These are phyloP conservation scores for Rhinolophus sinicus DNA, from an alignment of 2,113 vertebrate species.

Conservation along the genomic window DNA sequence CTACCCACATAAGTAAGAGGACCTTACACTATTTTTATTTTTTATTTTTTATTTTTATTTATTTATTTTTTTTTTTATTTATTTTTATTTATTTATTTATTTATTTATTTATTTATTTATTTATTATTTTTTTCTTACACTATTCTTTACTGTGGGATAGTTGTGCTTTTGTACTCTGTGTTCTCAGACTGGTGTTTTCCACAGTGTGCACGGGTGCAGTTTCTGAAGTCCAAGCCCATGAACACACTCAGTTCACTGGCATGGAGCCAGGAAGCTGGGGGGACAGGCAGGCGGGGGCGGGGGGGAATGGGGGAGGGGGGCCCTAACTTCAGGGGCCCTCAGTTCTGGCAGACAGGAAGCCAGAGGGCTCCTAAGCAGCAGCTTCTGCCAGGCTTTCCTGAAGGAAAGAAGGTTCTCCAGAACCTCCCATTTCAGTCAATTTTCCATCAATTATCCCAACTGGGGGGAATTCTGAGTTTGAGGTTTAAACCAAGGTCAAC, in stretches of 20 bases:
- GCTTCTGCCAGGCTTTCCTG: not conserved
- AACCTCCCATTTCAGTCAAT: rapidly evolving
- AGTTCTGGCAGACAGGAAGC: too few relatives aligned
- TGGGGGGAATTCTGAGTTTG: not conserved
- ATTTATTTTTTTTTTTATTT: too few relatives aligned
- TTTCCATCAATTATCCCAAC: not conserved
- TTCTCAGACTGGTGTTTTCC: not conserved
- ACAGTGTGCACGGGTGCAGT: not conserved
- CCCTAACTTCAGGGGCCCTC: rapidly evolving
- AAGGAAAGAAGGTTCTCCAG: not conserved
- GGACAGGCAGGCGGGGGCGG: rapidly evolving
- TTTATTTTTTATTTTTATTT: too few relatives aligned
- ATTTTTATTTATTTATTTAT: too few relatives aligned
- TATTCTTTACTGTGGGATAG: too few relatives aligned
- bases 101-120: too few relatives aligned
- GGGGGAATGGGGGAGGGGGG: too few relatives aligned
- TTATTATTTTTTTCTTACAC: too few relatives aligned
- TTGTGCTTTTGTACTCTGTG: not conserved
- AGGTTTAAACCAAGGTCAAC: not conserved
- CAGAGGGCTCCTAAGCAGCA: rapidly evolving
- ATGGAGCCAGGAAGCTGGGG: rapidly evolving
- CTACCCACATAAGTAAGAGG: not conserved
- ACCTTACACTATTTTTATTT: rapidly evolving
- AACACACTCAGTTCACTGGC: not conserved
- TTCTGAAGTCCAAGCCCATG: not conserved